Percentiles rank a stretch among this genome's conserved stretches.
Evolutionary conservation across 2,888 invertebrate genomes (phyloP).

Genomic region (Mylabris sibirica): DNA sequence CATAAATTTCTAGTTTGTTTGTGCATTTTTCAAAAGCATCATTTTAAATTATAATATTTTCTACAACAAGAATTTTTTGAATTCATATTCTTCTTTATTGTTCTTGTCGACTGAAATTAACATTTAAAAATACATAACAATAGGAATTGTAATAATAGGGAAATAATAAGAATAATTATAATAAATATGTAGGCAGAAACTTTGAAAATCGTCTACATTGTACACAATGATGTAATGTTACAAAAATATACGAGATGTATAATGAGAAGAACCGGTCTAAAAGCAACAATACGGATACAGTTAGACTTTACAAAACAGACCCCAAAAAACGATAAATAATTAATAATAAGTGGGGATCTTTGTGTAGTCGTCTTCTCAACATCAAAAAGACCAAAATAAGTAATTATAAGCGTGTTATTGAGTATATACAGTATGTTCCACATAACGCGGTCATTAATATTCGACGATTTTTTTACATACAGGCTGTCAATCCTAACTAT

Average conservation of each 20-base stretch:
- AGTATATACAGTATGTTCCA: neutral
- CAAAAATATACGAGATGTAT: neutral
- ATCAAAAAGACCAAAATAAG: too few species aligned
- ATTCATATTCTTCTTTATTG: neutral
- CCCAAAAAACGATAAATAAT: neutral
- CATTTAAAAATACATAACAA: neutral
- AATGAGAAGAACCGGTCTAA: neutral
- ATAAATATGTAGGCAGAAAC: neutral
- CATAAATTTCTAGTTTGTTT: neutral
- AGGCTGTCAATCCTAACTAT: too few species aligned
- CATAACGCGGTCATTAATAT: too few species aligned
- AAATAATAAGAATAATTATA: neutral
- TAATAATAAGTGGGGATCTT: neutral
- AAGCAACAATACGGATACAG: conserved; percentile 3
- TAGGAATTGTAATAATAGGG: neutral
- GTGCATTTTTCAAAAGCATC: neutral
- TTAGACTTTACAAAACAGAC: neutral
- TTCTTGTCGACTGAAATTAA: neutral
- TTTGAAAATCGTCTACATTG: neutral
- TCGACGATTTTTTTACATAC: too few species aligned
- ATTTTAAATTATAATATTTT: neutral
- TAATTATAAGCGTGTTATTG: too few species aligned
- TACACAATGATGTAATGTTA: conserved; percentile 5
- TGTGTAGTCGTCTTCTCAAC: too few species aligned
- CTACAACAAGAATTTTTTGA: neutral